phyloP scores from a whole-genome alignment of 2,113 vertebrate species.

The Globicephala melas region DNA sequence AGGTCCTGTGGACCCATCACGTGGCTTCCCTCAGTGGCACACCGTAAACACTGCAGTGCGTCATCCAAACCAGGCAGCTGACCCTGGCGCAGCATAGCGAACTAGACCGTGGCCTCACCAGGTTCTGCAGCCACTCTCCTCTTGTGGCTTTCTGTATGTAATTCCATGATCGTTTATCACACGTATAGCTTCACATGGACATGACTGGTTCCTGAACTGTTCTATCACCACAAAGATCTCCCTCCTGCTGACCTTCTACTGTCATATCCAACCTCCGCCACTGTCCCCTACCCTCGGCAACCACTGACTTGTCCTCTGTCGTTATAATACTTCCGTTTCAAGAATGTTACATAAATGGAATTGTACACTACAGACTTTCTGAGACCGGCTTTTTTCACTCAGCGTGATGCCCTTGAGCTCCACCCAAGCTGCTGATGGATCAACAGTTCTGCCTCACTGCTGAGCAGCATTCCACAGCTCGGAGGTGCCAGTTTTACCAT shows the following conservation, averaged over 20 bases:
- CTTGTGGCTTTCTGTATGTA: not conserved
- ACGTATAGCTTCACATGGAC: not conserved
- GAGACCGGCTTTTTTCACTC: not conserved
- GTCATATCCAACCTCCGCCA: not conserved
- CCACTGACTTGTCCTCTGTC: not conserved
- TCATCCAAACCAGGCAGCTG: not conserved
- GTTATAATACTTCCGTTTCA: not conserved
- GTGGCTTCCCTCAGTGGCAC: not conserved
- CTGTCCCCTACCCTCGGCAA: not conserved
- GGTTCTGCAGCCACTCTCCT: not conserved
- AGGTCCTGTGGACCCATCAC: not conserved
- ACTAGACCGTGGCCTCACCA: no score
- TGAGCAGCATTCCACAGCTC: not conserved
- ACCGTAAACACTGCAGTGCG: not conserved
- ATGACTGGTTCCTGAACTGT: not conserved
- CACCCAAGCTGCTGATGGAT: fast-evolving
- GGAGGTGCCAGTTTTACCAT: not conserved
- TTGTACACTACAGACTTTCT: not conserved
- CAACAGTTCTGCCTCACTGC: not conserved
- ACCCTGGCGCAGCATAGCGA: not conserved
- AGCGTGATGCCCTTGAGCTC: not conserved
- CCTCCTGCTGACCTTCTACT: not conserved
- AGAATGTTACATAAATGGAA: not conserved
- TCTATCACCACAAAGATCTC: not conserved
- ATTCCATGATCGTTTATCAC: no score